These are phyloP conservation scores for Spodoptera picta DNA, from an alignment of 2,888 invertebrate species.

Conservation along the genomic window DNA sequence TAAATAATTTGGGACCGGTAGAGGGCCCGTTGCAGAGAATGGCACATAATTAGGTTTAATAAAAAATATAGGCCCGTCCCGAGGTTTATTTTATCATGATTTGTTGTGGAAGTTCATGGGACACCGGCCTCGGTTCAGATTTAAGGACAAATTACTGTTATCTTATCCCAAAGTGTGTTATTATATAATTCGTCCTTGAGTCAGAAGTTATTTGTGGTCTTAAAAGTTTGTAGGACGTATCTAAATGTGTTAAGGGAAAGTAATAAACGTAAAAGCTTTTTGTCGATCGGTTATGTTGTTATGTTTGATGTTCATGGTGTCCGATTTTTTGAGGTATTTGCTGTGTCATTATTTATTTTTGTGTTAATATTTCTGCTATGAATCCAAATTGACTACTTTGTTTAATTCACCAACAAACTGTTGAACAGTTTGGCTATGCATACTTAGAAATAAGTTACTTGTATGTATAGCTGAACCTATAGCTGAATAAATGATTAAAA, in stretches of 20 bases:
- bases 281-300: not conserved
- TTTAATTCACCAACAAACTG: too few relatives aligned
- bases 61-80: conserved; percentile 32
- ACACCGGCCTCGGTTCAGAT: not conserved
- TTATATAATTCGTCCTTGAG: conserved; percentile 19
- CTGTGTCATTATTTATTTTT: too few relatives aligned
- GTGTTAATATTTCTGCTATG: too few relatives aligned
- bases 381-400: too few relatives aligned
- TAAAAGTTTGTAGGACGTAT: not conserved
- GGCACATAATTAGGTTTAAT: conserved; percentile 43
- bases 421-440: too few relatives aligned
- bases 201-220: conserved; percentile 11
- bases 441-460: too few relatives aligned
- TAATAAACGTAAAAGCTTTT: conserved; percentile 30
- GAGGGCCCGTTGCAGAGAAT: conserved; percentile 20
- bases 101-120: conserved; percentile 30
- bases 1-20: conserved; percentile 48
- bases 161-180: conserved; percentile 3
- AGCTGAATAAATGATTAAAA: too few relatives aligned
- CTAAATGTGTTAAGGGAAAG: conserved; percentile 2
- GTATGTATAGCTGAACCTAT: too few relatives aligned
- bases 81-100: conserved; percentile 28
- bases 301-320: too few relatives aligned
- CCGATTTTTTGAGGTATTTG: too few relatives aligned
- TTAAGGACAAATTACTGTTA: conserved; percentile 27